Conservation (phyloP, 1,140 invertebrate genomes). For the Drosophila pseudoobscura region DNA sequence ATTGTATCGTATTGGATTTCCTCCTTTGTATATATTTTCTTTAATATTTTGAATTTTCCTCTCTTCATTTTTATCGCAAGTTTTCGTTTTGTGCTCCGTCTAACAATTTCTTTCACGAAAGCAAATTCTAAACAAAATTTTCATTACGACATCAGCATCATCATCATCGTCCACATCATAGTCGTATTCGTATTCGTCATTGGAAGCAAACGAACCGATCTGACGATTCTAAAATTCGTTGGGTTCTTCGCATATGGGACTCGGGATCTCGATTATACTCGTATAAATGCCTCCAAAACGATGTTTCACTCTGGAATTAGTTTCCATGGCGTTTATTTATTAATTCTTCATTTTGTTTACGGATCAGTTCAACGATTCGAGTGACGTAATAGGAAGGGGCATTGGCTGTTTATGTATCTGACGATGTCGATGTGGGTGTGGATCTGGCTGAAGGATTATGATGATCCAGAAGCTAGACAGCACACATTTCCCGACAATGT, state of each 20-base stretch:
- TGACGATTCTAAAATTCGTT: conserved; percentile 11
- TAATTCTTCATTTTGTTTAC: conserved; percentile 27
- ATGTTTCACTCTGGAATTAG: conserved; percentile 58
- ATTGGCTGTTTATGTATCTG: conserved; percentile 27
- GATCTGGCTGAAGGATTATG: not conserved
- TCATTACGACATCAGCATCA: conserved; percentile 69
- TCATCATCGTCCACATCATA: no score
- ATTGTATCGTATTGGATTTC: conserved; percentile 41
- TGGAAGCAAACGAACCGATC: conserved; percentile 3
- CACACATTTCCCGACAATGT: no score
- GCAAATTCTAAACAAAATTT: conserved; percentile 71
- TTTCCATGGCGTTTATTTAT: conserved; percentile 37
- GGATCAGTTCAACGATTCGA: conserved; percentile 29
- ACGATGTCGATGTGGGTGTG: conserved; percentile 1
- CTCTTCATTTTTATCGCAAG: not conserved
- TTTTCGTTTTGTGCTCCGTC: conserved; percentile 11
- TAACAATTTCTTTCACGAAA: conserved; percentile 60
- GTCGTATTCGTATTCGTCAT: conserved; percentile 27
- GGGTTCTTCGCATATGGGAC: conserved; percentile 27
- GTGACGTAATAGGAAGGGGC: conserved; percentile 57
- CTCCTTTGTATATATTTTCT: conserved; percentile 7
- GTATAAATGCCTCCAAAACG: conserved; percentile 46
- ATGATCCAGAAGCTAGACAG: not conserved
- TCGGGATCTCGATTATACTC: no score
- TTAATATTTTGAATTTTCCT: not conserved